Conservation (phyloP, 1,140 invertebrate species). For the Acromyrmex charruanus region DNA sequence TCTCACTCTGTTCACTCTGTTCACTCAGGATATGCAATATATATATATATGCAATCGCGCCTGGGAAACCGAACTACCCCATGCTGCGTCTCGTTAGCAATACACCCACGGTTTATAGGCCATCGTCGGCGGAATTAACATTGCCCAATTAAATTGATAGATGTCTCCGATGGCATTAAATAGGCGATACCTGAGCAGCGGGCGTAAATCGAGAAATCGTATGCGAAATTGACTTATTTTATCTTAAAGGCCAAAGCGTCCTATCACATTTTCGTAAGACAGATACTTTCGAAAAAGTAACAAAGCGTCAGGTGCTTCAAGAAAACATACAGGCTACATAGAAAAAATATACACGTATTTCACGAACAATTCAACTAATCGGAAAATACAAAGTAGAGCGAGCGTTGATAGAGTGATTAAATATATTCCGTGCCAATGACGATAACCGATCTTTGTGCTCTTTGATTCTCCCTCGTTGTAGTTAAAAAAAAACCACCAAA, state of each 20-base stretch:
- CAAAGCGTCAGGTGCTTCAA: not conserved
- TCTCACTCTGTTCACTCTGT: not conserved
- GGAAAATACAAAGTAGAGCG: not conserved
- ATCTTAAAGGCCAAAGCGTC: not conserved
- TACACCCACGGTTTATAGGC: constrained; percentile 85
- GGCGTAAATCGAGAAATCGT: constrained; percentile 81
- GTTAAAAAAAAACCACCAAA: constrained; percentile 66
- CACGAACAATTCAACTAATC: constrained; percentile 2
- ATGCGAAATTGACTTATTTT: not conserved
- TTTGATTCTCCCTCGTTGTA: constrained; percentile 47
- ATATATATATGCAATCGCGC: constrained; percentile 81
- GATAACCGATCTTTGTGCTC: constrained; percentile 56
- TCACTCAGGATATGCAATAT: constrained; percentile 81
- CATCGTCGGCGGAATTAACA: constrained; percentile 87
- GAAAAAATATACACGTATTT: not conserved
- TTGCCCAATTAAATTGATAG: constrained; percentile 87
- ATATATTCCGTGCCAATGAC: constrained; percentile 49
- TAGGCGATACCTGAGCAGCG: constrained; percentile 78
- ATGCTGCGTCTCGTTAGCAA: constrained; percentile 85
- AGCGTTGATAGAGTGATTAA: constrained; percentile 71
- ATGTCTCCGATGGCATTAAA: constrained; percentile 84
- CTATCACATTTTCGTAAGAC: too few relatives aligned
- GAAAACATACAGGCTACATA: not conserved
- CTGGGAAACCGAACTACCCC: constrained; percentile 82
- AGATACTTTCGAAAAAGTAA: not conserved